Evolutionary conservation across 2,797 vertebrate genomes (phyloP), one percentile per base, ranked within the genome.

Genomic region (Bryconaethiops microstoma): DNA sequence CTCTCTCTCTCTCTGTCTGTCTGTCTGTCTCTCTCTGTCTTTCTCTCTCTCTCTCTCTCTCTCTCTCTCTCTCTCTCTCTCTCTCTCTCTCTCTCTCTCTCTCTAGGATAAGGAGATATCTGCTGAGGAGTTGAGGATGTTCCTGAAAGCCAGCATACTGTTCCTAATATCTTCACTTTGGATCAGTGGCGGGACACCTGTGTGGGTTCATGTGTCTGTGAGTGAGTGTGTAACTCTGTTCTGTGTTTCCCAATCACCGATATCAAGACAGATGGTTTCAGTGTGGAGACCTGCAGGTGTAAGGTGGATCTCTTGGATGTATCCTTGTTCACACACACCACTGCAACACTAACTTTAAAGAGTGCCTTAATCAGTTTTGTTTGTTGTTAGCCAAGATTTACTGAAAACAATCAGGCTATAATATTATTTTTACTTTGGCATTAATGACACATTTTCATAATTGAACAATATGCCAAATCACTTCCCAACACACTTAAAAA

Each of bases 301-400:
- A 98, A 98, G 96, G 69, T 98, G 91, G 94, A 93, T 88, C 92
- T 98, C 69, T 92, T 97, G 95, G 64, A 67, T 17, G 64, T 67
- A 67, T 67, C 64, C 64, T 67, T 67, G 42, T 45, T 45, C 7
- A 5, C 2, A 42, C 7, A 8, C 17, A 67, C 2, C 42, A 29
- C 29, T 29, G 42, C 10, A 45, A 7, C 42, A 5, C 10, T 45
- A 45, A 45, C 10, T 45, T 45, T 29, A 29, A 29, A 29, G 29
- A 3, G 29, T 29, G 29, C 29, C 42, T 45, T 45, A 45, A 45
- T 1, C 6, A 7, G 10, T 45, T 45, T 45, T 45, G 10, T 45
- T 45, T 45, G 10, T 45, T 10, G 10, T 7, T 45, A 29, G 29
- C 10, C 29, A 29, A 29, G 29, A 29, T 29, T 29, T 29, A 29